Evolutionary conservation across 2,888 invertebrate genomes (phyloP).

Genomic region (Eupithecia tripunctaria): DNA sequence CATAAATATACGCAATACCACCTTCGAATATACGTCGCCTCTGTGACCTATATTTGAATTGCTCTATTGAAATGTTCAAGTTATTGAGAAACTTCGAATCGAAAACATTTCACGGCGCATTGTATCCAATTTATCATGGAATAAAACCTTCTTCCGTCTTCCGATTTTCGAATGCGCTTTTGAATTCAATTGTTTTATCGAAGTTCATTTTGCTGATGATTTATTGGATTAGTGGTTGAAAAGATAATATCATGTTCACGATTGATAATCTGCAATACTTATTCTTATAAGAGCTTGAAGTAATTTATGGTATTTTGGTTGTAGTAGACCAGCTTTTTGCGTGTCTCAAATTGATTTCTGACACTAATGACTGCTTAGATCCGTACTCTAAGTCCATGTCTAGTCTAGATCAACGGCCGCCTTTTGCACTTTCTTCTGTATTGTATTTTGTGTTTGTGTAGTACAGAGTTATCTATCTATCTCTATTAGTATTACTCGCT

Average conservation of each 20-base stretch:
- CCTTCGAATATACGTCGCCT: constrained; percentile 15
- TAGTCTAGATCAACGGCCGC: too few species aligned
- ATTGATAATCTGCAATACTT: not conserved
- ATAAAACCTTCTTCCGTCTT: constrained; percentile 16
- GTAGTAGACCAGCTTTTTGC: not conserved
- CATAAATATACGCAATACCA: constrained; percentile 13
- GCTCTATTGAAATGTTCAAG: constrained; percentile 28
- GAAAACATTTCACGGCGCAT: constrained; percentile 14
- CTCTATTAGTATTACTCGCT: not conserved
- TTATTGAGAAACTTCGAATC: constrained; percentile 19
- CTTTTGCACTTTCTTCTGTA: too few species aligned
- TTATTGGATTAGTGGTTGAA: constrained; percentile 16
- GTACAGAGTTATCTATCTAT: too few species aligned
- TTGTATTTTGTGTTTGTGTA: too few species aligned
- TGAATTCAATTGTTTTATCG: constrained; percentile 8
- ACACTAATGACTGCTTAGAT: not conserved
- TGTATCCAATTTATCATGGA: constrained; percentile 13
- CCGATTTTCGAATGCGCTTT: constrained; percentile 3
- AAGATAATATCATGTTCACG: not conserved
- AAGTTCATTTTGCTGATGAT: constrained; percentile 23
- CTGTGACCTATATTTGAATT: constrained; percentile 27
- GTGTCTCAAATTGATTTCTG: not conserved
- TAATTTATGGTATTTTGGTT: not conserved
- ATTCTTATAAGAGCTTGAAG: not conserved
- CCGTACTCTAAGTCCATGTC: not conserved